These are phyloP conservation scores for Carollia perspicillata DNA, from an alignment of 2,113 vertebrate genomes.

Conservation along the genomic window DNA sequence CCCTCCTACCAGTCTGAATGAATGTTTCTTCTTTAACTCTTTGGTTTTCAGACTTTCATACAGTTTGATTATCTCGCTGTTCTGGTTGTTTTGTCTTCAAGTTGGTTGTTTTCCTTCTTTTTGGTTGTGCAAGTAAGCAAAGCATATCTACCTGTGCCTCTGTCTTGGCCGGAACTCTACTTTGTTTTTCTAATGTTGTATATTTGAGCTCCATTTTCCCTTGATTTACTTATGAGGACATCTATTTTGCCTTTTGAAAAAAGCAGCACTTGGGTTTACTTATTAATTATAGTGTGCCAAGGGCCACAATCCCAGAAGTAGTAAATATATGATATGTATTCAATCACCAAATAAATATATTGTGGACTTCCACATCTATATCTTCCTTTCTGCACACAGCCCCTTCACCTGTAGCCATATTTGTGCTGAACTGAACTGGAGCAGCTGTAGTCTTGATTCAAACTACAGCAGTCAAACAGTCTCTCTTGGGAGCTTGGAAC, in stretches of 20 bases:
- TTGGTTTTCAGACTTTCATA: no score
- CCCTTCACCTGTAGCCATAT: not conserved
- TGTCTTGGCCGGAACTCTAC: no score
- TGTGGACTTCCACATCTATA: not conserved
- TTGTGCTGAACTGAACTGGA: not conserved
- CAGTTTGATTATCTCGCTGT: no score
- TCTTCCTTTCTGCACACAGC: not conserved
- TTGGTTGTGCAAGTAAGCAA: no score
- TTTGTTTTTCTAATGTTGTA: not conserved
- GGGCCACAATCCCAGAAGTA: not conserved
- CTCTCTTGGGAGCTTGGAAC: not conserved
- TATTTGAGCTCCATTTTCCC: not conserved
- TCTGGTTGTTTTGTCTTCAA: no score
- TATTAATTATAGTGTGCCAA: not conserved
- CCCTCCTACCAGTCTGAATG: no score
- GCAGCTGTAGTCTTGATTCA: not conserved
- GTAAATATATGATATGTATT: no score
- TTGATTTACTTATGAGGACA: not conserved
- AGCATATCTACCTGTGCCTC: no score
- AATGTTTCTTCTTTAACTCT: no score
- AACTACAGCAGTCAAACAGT: not conserved
- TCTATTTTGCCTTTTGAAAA: not conserved
- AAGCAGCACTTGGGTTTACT: not conserved
- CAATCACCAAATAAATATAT: fast-evolving
- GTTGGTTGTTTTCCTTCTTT: no score